phyloP scores from a whole-genome alignment of 2,113 vertebrate genomes.

The Eurystomus gularis region DNA sequence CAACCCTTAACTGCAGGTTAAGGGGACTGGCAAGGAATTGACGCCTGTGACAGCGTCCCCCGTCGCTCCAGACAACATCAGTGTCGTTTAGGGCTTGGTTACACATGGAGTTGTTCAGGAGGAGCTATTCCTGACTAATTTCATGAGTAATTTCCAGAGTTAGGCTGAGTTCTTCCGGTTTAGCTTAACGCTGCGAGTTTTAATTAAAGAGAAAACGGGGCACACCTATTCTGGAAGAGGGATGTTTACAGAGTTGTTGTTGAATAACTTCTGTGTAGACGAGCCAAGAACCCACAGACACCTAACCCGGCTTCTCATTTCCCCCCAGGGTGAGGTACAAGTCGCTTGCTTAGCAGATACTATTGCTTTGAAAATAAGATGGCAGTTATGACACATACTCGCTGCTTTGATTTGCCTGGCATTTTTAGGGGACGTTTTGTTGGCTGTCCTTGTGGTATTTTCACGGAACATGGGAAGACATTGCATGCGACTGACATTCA shows the following conservation, averaged over 20 bases:
- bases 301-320: background rate
- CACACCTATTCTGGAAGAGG: constrained; percentile 16
- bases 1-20: background rate
- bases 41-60: background rate
- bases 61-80: background rate
- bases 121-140: constrained; percentile 18
- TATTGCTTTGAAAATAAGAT: background rate
- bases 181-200: background rate
- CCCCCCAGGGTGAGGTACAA: background rate
- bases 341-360: background rate
- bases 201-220: constrained; percentile 36
- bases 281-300: constrained; percentile 8
- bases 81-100: constrained; percentile 14
- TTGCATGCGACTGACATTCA: background rate
- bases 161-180: background rate
- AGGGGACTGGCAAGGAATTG: background rate
- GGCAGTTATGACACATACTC: background rate
- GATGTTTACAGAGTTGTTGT: constrained; percentile 7
- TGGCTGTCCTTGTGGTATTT: constrained; percentile 1
- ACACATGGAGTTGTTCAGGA: background rate
- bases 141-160: constrained; percentile 36
- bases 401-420: constrained; percentile 4
- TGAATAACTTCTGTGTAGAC: background rate
- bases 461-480: background rate
- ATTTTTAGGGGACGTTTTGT: constrained; percentile 24